Percentiles rank a stretch among this genome's conserved stretches.
Conservation (phyloP, 1,140 invertebrate species). For the Drosophila sproati region DNA sequence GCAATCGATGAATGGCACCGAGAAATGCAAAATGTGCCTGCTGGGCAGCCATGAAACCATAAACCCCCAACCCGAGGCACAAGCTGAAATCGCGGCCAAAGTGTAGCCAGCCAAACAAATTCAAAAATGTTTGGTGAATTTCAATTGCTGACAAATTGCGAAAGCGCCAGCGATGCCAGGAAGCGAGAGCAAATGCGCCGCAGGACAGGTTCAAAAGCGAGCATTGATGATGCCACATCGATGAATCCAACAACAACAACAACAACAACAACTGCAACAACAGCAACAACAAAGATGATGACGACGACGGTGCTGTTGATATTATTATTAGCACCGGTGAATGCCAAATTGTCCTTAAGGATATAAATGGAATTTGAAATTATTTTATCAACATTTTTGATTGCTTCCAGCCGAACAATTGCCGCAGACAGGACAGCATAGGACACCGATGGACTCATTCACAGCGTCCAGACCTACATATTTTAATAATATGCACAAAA, state of each 20-base stretch:
- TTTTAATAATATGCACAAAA: conserved; percentile 78
- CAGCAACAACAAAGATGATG: conserved; percentile 2
- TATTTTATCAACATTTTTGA: conserved; percentile 83
- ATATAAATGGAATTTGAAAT: conserved; percentile 83
- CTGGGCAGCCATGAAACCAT: conserved; percentile 60
- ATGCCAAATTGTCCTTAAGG: conserved; percentile 82
- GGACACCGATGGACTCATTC: conserved; percentile 60
- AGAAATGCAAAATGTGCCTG: conserved; percentile 78
- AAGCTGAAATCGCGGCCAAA: conserved; percentile 56
- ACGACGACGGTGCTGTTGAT: conserved; percentile 54
- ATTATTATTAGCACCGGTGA: conserved; percentile 80
- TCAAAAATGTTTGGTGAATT: conserved; percentile 83
- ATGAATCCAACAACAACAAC: conserved; percentile 24
- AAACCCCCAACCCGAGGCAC: conserved; percentile 27
- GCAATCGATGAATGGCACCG: conserved; percentile 52
- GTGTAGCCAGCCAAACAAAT: conserved; percentile 78
- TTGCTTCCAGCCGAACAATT: conserved; percentile 80
- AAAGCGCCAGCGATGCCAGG: conserved; percentile 41
- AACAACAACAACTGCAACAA: neutral
- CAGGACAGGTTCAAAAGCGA: conserved; percentile 39
- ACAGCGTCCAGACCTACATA: conserved; percentile 48
- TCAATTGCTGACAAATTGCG: conserved; percentile 81
- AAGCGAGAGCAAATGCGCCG: conserved; percentile 29
- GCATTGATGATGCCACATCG: conserved; percentile 23
- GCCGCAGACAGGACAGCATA: conserved; percentile 24